phyloP scores from a whole-genome alignment of 2,113 vertebrate genomes.

The mouse (Mus musculus) region GRCm39 chr19:17566501-17567000 shows the following conservation, averaged over 20 bases:
- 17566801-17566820: constrained; percentile 69
- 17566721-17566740: constrained; percentile 1
- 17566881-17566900: constrained; percentile 51
- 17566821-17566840: constrained; percentile 65
- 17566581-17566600: background rate
- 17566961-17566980: constrained; percentile 69
- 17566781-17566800: constrained; percentile 35
- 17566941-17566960: constrained; percentile 16
- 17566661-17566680: constrained; percentile 43
- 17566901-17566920: constrained; percentile 47
- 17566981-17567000: constrained; percentile 64
- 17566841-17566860: background rate
- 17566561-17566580: background rate
- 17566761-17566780: constrained; percentile 63
- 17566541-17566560: background rate
- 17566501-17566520: background rate
- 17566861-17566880: background rate
- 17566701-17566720: constrained; percentile 61
- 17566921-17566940: constrained; percentile 65
- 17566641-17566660: constrained; percentile 50
- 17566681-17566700: constrained; percentile 4
- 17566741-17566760: constrained; percentile 58
- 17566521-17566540: background rate
- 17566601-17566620: background rate
- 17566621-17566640: background rate